Evolutionary conservation across 2,888 invertebrate genomes (phyloP).

Genomic region (Limnephilus auricula): DNA sequence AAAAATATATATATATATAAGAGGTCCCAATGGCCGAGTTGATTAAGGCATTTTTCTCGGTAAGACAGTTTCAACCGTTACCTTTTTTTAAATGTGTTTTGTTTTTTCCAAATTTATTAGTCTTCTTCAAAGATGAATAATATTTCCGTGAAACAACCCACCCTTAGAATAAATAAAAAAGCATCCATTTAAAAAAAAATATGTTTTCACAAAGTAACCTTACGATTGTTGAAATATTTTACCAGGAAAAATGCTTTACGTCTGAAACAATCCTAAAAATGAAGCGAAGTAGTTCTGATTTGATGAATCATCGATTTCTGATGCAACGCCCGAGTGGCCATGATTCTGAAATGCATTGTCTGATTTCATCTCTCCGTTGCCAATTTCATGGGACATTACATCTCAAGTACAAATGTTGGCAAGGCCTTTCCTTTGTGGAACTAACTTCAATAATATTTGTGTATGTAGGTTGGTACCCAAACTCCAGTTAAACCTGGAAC

Average conservation of each 20-base stretch:
- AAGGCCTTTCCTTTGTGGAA: not conserved
- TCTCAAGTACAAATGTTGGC: not conserved
- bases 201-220: not conserved
- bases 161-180: too few relatives aligned
- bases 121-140: too few relatives aligned
- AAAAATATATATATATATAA: too few relatives aligned
- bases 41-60: too few relatives aligned
- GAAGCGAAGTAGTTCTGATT: not conserved
- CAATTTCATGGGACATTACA: conserved; percentile 7
- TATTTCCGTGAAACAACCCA: too few relatives aligned
- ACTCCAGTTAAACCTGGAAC: not conserved
- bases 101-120: too few relatives aligned
- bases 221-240: not conserved
- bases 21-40: too few relatives aligned
- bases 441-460: not conserved
- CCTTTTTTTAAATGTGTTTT: too few relatives aligned
- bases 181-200: not conserved
- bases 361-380: not conserved
- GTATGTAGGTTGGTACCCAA: not conserved
- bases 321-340: not conserved
- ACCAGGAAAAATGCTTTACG: not conserved
- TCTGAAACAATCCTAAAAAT: not conserved
- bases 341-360: not conserved
- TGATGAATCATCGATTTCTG: not conserved
- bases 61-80: too few relatives aligned